Evolutionary conservation across 2,797 vertebrate species (phyloP).

Genomic region (Sebastes matsubarae): DNA sequence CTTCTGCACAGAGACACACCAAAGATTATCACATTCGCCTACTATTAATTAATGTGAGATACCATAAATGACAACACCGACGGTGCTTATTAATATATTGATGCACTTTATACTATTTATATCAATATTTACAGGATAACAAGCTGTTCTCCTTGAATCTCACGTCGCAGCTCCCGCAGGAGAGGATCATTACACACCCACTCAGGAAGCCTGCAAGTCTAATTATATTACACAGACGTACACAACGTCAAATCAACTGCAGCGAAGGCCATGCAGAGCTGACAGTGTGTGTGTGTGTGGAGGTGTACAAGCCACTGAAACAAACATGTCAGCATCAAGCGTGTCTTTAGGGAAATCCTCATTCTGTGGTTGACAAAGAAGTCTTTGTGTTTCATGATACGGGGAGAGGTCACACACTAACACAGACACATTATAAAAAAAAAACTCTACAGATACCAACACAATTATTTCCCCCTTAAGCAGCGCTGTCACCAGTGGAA

Average conservation of each 20-base stretch:
- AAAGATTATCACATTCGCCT: not conserved
- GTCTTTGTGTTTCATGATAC: conserved; percentile 20
- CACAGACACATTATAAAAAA: not conserved
- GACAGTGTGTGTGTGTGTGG: not conserved
- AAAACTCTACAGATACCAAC: not conserved
- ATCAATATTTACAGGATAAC: conserved; percentile 30
- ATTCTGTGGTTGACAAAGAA: conserved; percentile 18
- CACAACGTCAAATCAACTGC: conserved; percentile 34
- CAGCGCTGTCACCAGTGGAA: conserved; percentile 18
- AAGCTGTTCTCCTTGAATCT: conserved; percentile 12
- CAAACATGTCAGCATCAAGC: conserved; percentile 18
- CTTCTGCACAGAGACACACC: not conserved
- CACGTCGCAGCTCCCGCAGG: not conserved
- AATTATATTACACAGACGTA: conserved; percentile 38
- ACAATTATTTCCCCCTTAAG: conserved; percentile 9
- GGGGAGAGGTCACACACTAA: conserved; percentile 6
- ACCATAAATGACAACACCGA: not conserved
- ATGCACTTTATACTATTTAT: not conserved
- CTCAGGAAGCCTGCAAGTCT: conserved; percentile 20
- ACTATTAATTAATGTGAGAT: not conserved
- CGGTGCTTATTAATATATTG: not conserved
- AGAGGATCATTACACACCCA: conserved; percentile 32
- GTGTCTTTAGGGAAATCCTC: conserved; percentile 19
- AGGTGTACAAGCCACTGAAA: not conserved
- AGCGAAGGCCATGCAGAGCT: conserved; percentile 2